Evolutionary conservation across 2,113 vertebrate genomes (phyloP).

Genomic region (Nipponia nippon): DNA sequence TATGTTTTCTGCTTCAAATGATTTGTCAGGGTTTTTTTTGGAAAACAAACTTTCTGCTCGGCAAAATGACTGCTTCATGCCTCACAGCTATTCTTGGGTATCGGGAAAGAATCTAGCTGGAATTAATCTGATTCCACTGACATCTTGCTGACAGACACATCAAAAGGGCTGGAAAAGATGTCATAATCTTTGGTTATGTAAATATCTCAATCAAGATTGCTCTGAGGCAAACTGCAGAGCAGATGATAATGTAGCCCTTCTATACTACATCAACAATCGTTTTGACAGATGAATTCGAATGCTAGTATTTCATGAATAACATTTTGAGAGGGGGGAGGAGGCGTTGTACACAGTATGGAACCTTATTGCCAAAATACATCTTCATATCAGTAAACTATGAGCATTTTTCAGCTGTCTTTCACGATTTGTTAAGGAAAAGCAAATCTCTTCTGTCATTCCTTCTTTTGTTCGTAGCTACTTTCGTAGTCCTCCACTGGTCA

Average conservation of each 20-base stretch:
- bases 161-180: slow-evolving; percentile 40
- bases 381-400: neutral
- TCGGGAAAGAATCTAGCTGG: slow-evolving; percentile 49
- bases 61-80: slow-evolving; percentile 43
- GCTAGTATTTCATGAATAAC: slow-evolving; percentile 45
- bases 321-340: neutral
- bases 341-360: neutral
- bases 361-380: neutral
- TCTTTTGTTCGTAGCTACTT: neutral
- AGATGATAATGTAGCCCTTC: slow-evolving; percentile 51
- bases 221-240: slow-evolving; percentile 55
- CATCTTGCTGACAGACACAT: slow-evolving; percentile 61
- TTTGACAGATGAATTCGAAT: slow-evolving; percentile 65
- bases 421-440: neutral
- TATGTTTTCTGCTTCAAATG: slow-evolving; percentile 40
- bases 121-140: slow-evolving; percentile 56
- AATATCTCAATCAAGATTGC: slow-evolving; percentile 60
- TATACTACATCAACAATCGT: slow-evolving; percentile 37
- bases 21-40: slow-evolving; percentile 13
- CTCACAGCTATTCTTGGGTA: slow-evolving; percentile 52
- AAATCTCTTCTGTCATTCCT: neutral
- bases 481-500: neutral
- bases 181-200: slow-evolving; percentile 72
- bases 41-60: slow-evolving; percentile 34
- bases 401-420: neutral